phyloP scores from a whole-genome alignment of 2,888 invertebrate species.

The Drosophila parthenogenetica region DNA sequence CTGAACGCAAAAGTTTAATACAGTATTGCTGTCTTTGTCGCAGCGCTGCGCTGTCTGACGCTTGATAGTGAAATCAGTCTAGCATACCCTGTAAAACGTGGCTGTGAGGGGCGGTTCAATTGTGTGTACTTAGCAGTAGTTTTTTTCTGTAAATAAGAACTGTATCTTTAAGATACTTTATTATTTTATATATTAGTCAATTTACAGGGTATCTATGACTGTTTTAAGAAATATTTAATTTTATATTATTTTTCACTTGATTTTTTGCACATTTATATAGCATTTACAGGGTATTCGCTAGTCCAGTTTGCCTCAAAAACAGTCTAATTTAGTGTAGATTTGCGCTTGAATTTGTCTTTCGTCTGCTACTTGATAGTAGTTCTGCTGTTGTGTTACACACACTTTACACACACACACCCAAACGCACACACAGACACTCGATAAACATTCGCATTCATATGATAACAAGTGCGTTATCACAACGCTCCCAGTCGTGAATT shows the following conservation, averaged over 20 bases:
- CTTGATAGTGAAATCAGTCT: slow-evolving; percentile 20
- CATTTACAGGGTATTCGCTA: slow-evolving; percentile 25
- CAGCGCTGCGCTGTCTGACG: slow-evolving; percentile 6
- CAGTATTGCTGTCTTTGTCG: slow-evolving; percentile 20
- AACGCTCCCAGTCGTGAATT: slow-evolving; percentile 45
- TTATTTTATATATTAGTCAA: too few relatives aligned
- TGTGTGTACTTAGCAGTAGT: not conserved
- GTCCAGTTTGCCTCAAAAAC: not conserved
- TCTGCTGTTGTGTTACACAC: slow-evolving; percentile 16
- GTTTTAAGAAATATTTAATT: too few relatives aligned
- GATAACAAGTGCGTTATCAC: slow-evolving; percentile 67
- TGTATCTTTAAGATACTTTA: too few relatives aligned
- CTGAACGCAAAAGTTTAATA: slow-evolving; percentile 8
- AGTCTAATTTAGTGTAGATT: slow-evolving; percentile 48
- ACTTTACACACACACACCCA: slow-evolving; percentile 16
- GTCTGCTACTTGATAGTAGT: slow-evolving; percentile 34
- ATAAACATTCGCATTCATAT: slow-evolving; percentile 59
- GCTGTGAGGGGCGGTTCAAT: not conserved
- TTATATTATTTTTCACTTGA: too few relatives aligned
- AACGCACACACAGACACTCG: slow-evolving; percentile 38
- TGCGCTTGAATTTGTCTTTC: slow-evolving; percentile 47
- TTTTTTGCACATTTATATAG: not conserved
- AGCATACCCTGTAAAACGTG: slow-evolving; percentile 19
- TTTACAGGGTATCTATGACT: too few relatives aligned
- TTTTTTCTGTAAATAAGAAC: too few relatives aligned